Evolutionary conservation across 2,113 vertebrate species (phyloP), one percentile per base, ranked within the genome.

Genomic region (Mystacornis crossleyi): DNA sequence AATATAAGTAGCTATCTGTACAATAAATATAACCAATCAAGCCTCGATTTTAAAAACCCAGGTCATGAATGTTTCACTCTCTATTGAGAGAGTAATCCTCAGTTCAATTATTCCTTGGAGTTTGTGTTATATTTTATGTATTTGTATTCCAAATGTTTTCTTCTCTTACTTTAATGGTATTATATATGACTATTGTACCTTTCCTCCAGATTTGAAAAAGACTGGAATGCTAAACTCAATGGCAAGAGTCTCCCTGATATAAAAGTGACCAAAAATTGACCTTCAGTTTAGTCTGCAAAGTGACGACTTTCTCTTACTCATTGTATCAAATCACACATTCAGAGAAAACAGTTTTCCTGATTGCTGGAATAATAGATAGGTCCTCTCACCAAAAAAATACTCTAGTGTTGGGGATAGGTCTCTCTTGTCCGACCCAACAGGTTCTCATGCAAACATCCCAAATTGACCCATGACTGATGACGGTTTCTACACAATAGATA

Each of bases 361-460:
- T 34, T 71, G 43, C 12, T 87, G 51, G 12, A 84, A 66, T 26
- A 42, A 14, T 34, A 54, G 48, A 40, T 20, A 24, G 1, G 2
- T 43, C 20, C 5, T 75, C 9, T 16, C 34, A 48, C 2, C 3
- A 78, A 64, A 83, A 57, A 60, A 38, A 42, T 15, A 19, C 21
- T 45, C 5, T 6, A 5, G 20, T 15, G 5, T 5, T 74, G 6
- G 3, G 14, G 4, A 34, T 26, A 31, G 3, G 13, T n/a, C 9
- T 88, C 28, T 28, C 38, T 28, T 62, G 29, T 58, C 6, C 16
- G 67, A 12, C 3, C 6, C 11, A 31, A 11, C 4, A 40, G 7
- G 2, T 86, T 74, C 5, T 71, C 57, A 58, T 9, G 19, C 1
- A 3, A n/a, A 8, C 7, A 57, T 79, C 21, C 31, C 28, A 62